Percentiles rank a stretch among this genome's conserved stretches.
phyloP scores from a whole-genome alignment of 2,797 vertebrate species.

The Chelidonichthys spinosus region DNA sequence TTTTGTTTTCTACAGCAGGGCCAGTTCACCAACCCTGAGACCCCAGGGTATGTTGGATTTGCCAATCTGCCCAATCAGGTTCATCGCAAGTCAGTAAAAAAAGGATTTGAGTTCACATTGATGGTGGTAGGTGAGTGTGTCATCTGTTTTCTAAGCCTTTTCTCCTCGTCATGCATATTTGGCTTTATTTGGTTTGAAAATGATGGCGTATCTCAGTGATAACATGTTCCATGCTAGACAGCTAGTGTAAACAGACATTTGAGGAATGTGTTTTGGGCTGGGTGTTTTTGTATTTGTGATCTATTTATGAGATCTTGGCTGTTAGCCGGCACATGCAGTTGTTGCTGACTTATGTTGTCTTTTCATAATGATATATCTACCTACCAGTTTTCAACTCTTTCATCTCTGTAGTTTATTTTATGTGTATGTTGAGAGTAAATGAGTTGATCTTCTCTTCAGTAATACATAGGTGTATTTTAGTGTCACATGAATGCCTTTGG shows the following conservation, averaged over 20 bases:
- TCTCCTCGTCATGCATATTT: background rate
- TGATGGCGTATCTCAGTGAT: slow-evolving; percentile 25
- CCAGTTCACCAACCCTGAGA: slow-evolving; percentile 97
- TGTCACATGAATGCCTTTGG: slow-evolving; percentile 7
- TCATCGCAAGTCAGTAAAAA: slow-evolving; percentile 98
- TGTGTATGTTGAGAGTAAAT: background rate
- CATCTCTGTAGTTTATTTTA: background rate
- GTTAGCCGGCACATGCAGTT: background rate
- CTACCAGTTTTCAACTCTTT: slow-evolving; percentile 2
- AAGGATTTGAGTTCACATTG: slow-evolving; percentile 98
- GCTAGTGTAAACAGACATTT: slow-evolving; percentile 13
- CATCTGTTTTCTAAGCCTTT: background rate
- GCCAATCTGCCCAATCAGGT: slow-evolving; percentile 99
- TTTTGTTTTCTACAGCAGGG: slow-evolving; percentile 74
- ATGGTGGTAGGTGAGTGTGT: slow-evolving; percentile 97
- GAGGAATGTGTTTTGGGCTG: slow-evolving; percentile 39
- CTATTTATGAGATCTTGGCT: slow-evolving; percentile 24
- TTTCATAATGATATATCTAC: background rate
- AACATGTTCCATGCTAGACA: slow-evolving; percentile 8
- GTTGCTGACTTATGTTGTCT: background rate
- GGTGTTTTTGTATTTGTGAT: slow-evolving; percentile 5
- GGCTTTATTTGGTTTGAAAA: slow-evolving; percentile 31
- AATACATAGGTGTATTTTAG: slow-evolving; percentile 6
- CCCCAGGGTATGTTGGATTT: slow-evolving; percentile 97
- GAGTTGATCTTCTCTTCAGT: slow-evolving; percentile 1